These are phyloP conservation scores for Prionace glauca DNA, from an alignment of 2,797 vertebrate species.

Conservation along the genomic window DNA sequence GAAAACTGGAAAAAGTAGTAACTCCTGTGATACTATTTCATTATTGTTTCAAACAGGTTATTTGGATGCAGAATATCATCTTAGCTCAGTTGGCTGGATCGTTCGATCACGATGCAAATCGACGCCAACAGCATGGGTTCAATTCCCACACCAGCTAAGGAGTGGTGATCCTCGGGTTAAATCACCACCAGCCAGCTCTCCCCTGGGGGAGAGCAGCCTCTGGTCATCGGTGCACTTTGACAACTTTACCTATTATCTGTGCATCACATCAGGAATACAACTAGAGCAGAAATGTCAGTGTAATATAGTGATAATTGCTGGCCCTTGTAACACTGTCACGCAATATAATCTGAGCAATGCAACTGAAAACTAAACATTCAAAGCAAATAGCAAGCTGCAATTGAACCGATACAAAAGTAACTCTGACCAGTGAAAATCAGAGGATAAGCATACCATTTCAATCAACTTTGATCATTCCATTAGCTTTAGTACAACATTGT, in stretches of 20 bases:
- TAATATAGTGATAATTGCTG: not conserved
- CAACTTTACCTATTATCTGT: too few species aligned
- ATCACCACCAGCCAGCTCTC: too few species aligned
- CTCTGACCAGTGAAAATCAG: not conserved
- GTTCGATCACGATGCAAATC: too few species aligned
- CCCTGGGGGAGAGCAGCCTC: too few species aligned
- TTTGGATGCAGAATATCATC: not conserved
- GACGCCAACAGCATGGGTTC: too few species aligned
- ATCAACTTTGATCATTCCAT: not conserved
- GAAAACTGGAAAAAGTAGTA: not conserved
- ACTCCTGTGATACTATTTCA: not conserved
- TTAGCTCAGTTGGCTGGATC: too few species aligned
- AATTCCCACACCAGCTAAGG: too few species aligned
- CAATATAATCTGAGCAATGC: not conserved
- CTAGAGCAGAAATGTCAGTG: not conserved
- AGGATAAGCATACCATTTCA: not conserved
- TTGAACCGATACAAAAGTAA: not conserved
- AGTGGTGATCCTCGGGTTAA: too few species aligned
- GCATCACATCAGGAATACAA: not conserved
- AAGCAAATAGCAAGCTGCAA: not conserved
- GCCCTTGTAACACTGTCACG: not conserved
- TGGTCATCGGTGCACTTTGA: too few species aligned
- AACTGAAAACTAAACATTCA: not conserved
- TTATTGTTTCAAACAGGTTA: not conserved
- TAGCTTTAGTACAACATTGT: not conserved